Percentiles rank a stretch among this genome's conserved stretches.
phyloP scores from a whole-genome alignment of 1,140 invertebrate species.

The Drosophila kurseongensis region DNA sequence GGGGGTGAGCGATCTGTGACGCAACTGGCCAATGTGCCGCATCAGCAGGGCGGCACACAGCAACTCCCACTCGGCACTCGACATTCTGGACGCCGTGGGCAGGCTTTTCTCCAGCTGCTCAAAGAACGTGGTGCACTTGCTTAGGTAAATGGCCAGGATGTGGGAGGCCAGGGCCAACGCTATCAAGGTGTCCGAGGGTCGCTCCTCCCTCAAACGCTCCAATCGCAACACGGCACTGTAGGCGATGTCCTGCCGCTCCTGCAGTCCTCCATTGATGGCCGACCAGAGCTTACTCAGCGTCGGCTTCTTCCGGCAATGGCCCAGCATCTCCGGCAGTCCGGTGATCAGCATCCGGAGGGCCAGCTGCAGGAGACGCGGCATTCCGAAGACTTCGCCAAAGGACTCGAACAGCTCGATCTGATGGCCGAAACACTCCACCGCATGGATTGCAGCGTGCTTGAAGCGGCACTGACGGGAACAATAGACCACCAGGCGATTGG shows the following conservation, averaged over 20 bases:
- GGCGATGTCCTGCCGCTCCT: conserved; percentile 58
- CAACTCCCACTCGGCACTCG: conserved; percentile 61
- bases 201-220: conserved; percentile 41
- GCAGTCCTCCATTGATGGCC: conserved; percentile 58
- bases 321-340: conserved; percentile 58
- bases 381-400: conserved; percentile 57
- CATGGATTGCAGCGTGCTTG: conserved; percentile 65
- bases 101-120: conserved; percentile 62
- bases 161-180: conserved; percentile 56
- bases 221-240: conserved; percentile 58
- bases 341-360: conserved; percentile 64
- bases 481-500: conserved; percentile 68
- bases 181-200: conserved; percentile 43
- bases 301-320: conserved; percentile 66
- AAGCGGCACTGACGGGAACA: conserved; percentile 66
- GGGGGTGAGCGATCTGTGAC: conserved; percentile 59
- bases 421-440: conserved; percentile 65
- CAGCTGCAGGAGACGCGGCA: conserved; percentile 63
- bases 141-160: conserved; percentile 61
- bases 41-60: conserved; percentile 58
- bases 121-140: conserved; percentile 67
- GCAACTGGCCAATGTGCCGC: conserved; percentile 60
- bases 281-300: conserved; percentile 65
- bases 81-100: conserved; percentile 55
- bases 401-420: conserved; percentile 69